Evolutionary conservation across 2,888 invertebrate species (phyloP), one percentile per base, ranked within the genome.

Genomic region (Chalcosyrphus nemorum): DNA sequence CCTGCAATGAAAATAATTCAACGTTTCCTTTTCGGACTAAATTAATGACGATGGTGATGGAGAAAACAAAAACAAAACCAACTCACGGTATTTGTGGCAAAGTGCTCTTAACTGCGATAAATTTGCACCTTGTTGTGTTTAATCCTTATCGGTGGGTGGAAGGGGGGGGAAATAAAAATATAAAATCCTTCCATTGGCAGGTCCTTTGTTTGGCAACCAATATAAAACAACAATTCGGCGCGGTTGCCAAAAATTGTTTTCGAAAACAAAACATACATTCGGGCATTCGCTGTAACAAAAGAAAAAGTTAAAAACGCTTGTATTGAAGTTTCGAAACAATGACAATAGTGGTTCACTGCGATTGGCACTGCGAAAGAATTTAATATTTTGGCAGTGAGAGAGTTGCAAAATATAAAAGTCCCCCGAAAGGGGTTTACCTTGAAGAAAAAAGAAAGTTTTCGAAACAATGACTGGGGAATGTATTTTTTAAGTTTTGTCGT

Each of bases 1-100:
- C 76, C 54, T 50, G 77, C 54, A 70, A 77, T 70, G 70, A 54
- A 70, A 71, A 71, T 65, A 71, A 71, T 65, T 54, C 17, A 54
- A 47, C 19, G 32, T 63, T 41, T 63, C 56, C 63, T 50, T n/a
- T 45, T 27, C 9, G 19, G 45, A 43, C 3, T 45, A 32, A 32
- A 56, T 32, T 56, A 32, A 43, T 45, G 63, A 38, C 24, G 38
- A 45, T 15, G 63, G 29, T 45, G 29, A 32, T 45, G 56, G 15
- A 19, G 32, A 21, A 56, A 45, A 17, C 66, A 7, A 54, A 29
- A 13, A 43, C 56, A 43, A 43, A 56, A 56, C 15, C 21, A 56
- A 32, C 56, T 45, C 56, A 32, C 45, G 45, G 68, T 45, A 32
- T 21, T 56, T 56, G 68, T 17, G 43, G 56, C 56, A 68, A 68